Conservation (phyloP, 2,113 vertebrate species). For the Myrmecobius fasciatus region DNA sequence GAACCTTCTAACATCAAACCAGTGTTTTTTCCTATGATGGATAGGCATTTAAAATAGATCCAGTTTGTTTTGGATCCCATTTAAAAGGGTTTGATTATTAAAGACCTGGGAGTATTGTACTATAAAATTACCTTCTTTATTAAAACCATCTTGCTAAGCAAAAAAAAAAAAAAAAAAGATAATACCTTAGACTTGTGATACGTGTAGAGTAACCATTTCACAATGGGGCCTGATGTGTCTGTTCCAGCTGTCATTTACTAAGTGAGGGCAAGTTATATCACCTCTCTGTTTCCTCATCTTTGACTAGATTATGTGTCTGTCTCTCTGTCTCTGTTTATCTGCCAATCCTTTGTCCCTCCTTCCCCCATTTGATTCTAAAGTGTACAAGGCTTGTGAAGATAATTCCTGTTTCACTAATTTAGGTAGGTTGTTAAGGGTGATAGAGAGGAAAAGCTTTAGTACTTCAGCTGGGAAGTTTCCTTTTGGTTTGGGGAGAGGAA, state of each 20-base stretch:
- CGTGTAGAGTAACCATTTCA: not conserved
- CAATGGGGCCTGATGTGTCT: not conserved
- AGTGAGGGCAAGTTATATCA: not conserved
- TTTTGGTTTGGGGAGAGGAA: not conserved
- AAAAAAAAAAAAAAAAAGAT: too few species aligned
- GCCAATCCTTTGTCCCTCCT: too few species aligned
- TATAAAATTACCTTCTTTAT: slow-evolving; percentile 8
- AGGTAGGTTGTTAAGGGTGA: not conserved
- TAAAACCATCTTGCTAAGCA: not conserved
- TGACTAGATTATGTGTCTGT: not conserved
- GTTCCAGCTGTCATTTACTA: not conserved
- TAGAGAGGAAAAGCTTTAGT: not conserved
- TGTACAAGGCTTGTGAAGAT: not conserved
- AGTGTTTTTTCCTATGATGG: not conserved
- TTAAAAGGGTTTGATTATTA: slow-evolving; percentile 56
- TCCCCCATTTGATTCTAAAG: not conserved
- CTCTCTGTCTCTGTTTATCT: not conserved
- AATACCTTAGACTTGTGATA: not conserved
- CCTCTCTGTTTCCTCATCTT: not conserved
- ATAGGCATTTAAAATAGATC: not conserved
- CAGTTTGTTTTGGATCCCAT: slow-evolving; percentile 25
- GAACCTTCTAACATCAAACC: not conserved
- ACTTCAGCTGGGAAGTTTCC: not conserved
- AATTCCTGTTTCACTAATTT: not conserved
- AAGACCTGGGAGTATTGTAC: slow-evolving; percentile 18